A percentile compares a stretch with the other conserved stretches of the same genome.
phyloP scores from a whole-genome alignment of 2,888 invertebrate genomes.

The Sceliomorpha sp. region DNA sequence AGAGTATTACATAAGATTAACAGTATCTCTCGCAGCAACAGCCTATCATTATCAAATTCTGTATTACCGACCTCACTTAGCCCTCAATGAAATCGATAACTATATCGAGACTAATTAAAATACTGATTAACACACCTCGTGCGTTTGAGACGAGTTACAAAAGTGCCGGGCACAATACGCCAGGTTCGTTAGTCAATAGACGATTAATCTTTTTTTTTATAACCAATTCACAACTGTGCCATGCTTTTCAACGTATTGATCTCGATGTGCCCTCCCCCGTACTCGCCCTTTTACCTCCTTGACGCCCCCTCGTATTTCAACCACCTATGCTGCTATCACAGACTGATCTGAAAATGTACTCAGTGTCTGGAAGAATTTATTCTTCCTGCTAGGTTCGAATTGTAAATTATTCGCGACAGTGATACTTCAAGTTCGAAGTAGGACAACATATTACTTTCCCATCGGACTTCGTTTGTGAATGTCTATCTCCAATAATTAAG shows the following conservation, averaged over 20 bases:
- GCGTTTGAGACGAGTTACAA: too few relatives aligned
- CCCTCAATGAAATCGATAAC: constrained; percentile 38
- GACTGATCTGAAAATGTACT: constrained; percentile 40
- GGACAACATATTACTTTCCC: constrained; percentile 13
- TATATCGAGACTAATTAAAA: too few relatives aligned
- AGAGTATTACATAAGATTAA: too few relatives aligned
- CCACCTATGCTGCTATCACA: constrained; percentile 30
- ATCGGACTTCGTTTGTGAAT: constrained; percentile 4
- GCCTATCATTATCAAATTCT: too few relatives aligned
- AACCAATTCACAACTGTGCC: constrained; percentile 44
- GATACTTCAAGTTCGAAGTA: constrained; percentile 35
- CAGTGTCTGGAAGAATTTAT: constrained; percentile 39
- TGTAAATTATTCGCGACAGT: constrained; percentile 36
- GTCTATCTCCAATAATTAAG: too few relatives aligned
- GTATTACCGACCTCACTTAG: too few relatives aligned
- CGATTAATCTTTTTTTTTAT: too few relatives aligned
- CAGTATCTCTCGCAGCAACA: too few relatives aligned
- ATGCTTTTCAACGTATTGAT: constrained; percentile 37
- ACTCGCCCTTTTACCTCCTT: constrained; percentile 35
- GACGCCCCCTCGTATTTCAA: constrained; percentile 35
- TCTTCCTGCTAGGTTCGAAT: constrained; percentile 40
- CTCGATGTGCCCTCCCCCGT: constrained; percentile 23
- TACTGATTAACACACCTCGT: too few relatives aligned
- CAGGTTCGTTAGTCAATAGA: too few relatives aligned
- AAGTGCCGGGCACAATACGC: too few relatives aligned